Base-by-base conservation (phyloP, 2,113 vertebrate species). In the Jacana jacana region DNA sequence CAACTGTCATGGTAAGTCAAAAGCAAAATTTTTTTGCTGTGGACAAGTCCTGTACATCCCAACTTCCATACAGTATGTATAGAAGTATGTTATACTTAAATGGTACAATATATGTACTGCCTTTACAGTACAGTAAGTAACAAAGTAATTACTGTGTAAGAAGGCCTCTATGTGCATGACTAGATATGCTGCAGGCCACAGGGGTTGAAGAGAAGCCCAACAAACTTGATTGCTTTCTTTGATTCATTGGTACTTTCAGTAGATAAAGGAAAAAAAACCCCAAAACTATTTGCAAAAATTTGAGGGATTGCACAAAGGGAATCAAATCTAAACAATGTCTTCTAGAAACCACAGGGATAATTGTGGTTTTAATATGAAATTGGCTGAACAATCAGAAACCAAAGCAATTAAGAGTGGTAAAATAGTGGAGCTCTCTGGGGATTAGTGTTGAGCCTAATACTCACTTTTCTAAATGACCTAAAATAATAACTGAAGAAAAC, bases 401-500 rank as follows among this genome's bases (percentile, higher is more conserved):
- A 24, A 89, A 87, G 30, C 31, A 60, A 44, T 31, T 75, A 11
- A 17, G 22, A 81, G 49, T 44, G 24, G 42, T 68, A 57, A 95
- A 87, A 65, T 40, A 76, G n/a, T 69, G 71, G 44, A 44, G 31
- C n/a, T 91, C 58, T 24, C 28, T 64, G 49, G 27, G 27, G 37
- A 46, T 79, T 81, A 72, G 2, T 22, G 46, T 48, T 6, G 6
- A 76, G 40, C 35, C 61, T 54, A 60, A 81, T 57, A 46, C 22
- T 82, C 24, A 5, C 25, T 91, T 68, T 24, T 82, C 20, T 57
- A 89, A 78, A 48, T 80, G 52, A 69, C 71, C 81, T 65, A 81
- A 92, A 96, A 88, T 82, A 91, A 52, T 81, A 82, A 82, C 15
- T 63, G 55, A 85, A 92, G 69, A 75, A 93, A 94, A 72, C 65